Percentiles rank a stretch among this genome's conserved stretches.
Conservation (phyloP, 2,797 vertebrate genomes). For the Anabacerthia variegaticeps region DNA sequence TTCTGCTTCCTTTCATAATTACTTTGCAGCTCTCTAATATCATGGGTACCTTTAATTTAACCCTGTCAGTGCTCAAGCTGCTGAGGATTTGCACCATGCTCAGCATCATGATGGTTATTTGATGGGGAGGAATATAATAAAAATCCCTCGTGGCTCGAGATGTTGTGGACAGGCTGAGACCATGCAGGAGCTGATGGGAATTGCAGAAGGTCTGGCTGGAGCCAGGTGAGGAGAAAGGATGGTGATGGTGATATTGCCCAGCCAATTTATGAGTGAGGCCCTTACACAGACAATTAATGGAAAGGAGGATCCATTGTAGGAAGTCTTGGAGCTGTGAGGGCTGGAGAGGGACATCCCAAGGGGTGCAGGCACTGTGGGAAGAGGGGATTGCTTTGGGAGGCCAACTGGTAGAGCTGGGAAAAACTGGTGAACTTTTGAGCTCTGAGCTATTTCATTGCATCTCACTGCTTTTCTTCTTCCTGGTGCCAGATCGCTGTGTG, state of each 20-base stretch:
- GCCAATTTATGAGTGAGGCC: neutral
- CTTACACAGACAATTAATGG: neutral
- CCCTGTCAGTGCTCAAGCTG: neutral
- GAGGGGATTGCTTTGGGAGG: neutral
- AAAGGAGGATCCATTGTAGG: neutral
- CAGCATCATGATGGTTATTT: neutral
- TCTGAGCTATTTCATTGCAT: neutral
- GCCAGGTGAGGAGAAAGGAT: neutral
- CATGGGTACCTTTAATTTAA: constrained; percentile 50
- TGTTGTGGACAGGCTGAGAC: neutral
- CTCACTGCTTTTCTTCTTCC: neutral
- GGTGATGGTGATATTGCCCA: neutral
- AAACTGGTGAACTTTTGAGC: neutral
- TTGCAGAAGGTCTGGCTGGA: neutral
- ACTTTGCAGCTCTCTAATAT: constrained; percentile 26
- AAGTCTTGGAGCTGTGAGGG: neutral
- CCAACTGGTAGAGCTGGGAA: neutral
- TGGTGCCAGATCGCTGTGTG: neutral
- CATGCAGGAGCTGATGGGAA: neutral
- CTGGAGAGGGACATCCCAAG: neutral
- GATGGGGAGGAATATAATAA: neutral
- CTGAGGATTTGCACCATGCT: neutral
- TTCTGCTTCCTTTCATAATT: constrained; percentile 51
- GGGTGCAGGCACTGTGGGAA: rapidly evolving
- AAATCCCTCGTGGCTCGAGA: neutral